These are phyloP conservation scores for Oppia nitens DNA, from an alignment of 1,140 invertebrate genomes.

Conservation along the genomic window DNA sequence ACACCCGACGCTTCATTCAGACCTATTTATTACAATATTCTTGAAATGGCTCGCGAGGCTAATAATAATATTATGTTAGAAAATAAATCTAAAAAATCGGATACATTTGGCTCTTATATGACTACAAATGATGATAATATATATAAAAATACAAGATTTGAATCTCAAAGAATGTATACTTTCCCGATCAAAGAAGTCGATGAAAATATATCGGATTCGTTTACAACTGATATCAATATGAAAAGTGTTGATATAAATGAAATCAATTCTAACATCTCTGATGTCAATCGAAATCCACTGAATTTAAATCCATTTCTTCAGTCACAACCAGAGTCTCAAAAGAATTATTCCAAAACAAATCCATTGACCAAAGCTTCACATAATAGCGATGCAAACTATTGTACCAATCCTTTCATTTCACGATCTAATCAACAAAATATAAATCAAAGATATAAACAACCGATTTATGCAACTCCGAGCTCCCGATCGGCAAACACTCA, in stretches of 20 bases:
- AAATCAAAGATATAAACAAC: background rate
- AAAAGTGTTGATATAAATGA: background rate
- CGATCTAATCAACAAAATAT: background rate
- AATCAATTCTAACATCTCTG: background rate
- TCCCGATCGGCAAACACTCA: slow-evolving; percentile 30
- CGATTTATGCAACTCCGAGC: background rate
- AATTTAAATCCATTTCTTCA: background rate
- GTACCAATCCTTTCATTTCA: background rate
- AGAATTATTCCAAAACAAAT: background rate
- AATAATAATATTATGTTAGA: background rate
- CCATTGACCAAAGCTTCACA: background rate
- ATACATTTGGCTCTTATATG: background rate
- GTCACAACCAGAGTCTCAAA: background rate
- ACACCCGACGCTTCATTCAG: background rate
- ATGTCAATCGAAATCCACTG: background rate
- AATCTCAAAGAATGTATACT: background rate
- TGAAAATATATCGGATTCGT: slow-evolving; percentile 17
- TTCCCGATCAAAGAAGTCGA: slow-evolving; percentile 23
- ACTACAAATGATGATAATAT: background rate
- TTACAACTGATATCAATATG: slow-evolving; percentile 21
- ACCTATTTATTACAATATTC: background rate
- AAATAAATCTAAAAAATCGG: background rate
- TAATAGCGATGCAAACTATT: background rate
- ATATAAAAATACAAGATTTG: background rate
- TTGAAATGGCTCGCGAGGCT: background rate